Evolutionary conservation across 2,797 vertebrate genomes (phyloP).

Genomic region (Halcyon smyrnensis): DNA sequence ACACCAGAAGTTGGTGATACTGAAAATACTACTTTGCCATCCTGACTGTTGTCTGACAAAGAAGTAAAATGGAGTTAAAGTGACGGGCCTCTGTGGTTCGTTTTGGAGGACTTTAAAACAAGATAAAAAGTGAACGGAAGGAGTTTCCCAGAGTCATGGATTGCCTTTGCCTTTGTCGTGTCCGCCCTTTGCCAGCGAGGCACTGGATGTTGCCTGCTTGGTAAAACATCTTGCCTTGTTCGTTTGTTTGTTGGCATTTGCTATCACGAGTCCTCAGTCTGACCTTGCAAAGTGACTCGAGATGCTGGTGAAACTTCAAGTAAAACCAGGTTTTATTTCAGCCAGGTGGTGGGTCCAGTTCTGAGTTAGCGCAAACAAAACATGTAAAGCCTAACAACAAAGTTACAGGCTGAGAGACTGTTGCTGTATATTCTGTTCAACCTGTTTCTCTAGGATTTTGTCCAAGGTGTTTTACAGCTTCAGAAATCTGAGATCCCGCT

Average conservation of each 20-base stretch:
- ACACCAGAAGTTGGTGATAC: neutral
- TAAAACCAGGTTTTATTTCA: neutral
- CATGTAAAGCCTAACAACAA: neutral
- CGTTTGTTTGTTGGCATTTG: neutral
- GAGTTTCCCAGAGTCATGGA: neutral
- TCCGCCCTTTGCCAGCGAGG: neutral
- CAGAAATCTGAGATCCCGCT: neutral
- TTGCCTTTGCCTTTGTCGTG: slow-evolving; percentile 9
- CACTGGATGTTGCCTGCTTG: neutral
- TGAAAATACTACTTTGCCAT: neutral
- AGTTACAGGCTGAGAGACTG: neutral
- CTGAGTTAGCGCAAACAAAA: neutral
- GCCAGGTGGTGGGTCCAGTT: neutral
- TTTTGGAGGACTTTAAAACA: neutral
- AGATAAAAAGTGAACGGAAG: neutral
- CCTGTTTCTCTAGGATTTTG: neutral
- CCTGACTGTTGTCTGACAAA: neutral
- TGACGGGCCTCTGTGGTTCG: neutral
- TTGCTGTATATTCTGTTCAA: neutral
- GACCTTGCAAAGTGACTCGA: neutral
- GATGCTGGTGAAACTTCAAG: neutral
- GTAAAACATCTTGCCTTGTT: neutral
- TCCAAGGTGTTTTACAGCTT: neutral
- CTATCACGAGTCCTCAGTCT: neutral
- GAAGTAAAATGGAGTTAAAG: neutral